Evolutionary conservation across 2,888 invertebrate species (phyloP).

Genomic region (Cancer borealis): DNA sequence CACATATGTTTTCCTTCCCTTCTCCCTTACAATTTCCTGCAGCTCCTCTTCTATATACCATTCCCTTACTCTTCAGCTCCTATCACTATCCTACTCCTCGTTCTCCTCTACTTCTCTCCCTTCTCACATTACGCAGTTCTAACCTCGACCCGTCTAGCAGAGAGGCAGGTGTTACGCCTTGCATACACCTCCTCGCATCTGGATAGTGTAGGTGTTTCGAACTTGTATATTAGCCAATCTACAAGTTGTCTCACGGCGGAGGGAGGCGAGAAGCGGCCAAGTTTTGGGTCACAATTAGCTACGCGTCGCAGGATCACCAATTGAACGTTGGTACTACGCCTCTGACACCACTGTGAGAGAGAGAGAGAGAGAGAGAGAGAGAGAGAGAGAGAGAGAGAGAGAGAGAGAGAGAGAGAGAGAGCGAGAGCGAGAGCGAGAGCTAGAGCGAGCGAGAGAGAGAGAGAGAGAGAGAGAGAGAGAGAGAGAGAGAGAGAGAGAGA

Average conservation of each 20-base stretch:
- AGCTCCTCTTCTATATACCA: not conserved
- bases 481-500: constrained; percentile 20
- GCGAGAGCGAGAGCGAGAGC: not conserved
- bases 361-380: not conserved
- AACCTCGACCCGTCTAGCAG: not conserved
- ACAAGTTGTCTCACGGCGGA: not conserved
- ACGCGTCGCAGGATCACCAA: not conserved
- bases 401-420: not conserved
- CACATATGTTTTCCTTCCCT: not conserved
- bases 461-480: constrained; percentile 20
- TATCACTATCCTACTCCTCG: too few relatives aligned
- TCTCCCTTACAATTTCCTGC: not conserved
- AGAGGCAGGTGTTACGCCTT: too few relatives aligned
- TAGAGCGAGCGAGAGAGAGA: too few relatives aligned
- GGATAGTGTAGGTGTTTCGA: too few relatives aligned
- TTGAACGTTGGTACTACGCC: not conserved
- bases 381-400: not conserved
- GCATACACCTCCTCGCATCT: too few relatives aligned
- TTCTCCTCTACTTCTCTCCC: not conserved
- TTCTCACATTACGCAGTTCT: not conserved
- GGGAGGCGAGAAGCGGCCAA: not conserved
- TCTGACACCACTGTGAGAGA: not conserved
- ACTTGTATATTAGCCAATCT: too few relatives aligned
- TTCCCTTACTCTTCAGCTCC: not conserved
- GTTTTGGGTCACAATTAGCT: not conserved